These are phyloP conservation scores for Brachypteracias leptosomus DNA, from an alignment of 2,113 vertebrate genomes.

Conservation along the genomic window DNA sequence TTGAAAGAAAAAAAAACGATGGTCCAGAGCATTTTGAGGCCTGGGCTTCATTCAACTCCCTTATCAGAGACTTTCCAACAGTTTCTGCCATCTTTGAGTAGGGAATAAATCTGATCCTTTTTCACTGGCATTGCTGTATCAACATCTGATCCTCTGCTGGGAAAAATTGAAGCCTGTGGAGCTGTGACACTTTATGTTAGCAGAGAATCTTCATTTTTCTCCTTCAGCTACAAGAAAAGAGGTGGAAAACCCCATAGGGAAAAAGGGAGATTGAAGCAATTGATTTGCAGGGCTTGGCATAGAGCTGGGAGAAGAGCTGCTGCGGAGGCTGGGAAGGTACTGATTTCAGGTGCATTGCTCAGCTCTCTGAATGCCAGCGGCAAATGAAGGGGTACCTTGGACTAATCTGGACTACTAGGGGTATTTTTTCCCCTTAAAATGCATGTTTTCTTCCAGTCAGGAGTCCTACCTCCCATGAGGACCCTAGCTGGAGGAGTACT, in stretches of 20 bases:
- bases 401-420: background rate
- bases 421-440: background rate
- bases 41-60: background rate
- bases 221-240: background rate
- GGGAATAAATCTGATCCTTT: background rate
- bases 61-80: background rate
- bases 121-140: background rate
- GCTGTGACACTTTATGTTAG: background rate
- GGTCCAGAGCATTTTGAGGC: background rate
- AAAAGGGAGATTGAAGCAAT: background rate
- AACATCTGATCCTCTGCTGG: background rate
- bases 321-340: background rate
- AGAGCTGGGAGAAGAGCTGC: accelerated
- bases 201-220: background rate
- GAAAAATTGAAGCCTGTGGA: background rate
- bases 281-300: background rate
- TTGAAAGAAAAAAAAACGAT: background rate
- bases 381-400: background rate
- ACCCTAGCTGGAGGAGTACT: background rate
- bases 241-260: background rate
- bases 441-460: background rate
- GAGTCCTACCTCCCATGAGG: background rate
- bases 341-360: background rate
- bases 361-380: background rate
- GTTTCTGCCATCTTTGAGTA: background rate